Conservation (phyloP, 53 echinoderm and acorn worm species). For the Crossaster papposus region DNA sequence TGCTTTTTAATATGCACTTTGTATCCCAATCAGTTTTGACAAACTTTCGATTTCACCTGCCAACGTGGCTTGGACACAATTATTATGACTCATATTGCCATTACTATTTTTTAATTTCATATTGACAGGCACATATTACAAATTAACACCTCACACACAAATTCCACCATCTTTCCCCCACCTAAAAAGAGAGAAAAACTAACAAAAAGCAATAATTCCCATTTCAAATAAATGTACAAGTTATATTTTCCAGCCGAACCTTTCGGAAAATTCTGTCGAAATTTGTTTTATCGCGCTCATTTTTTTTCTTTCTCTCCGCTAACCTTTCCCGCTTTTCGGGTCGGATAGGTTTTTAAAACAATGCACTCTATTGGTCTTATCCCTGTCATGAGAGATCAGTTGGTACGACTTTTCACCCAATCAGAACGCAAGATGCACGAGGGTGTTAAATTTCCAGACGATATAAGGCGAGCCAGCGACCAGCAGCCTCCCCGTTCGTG, state of each 20-base stretch:
- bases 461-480: neutral
- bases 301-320: neutral
- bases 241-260: too few relatives aligned
- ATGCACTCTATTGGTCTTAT: neutral
- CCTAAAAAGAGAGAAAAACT: too few relatives aligned
- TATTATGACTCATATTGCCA: neutral
- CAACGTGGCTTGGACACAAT: neutral
- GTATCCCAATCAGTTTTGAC: neutral
- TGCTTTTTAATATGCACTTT: neutral
- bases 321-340: neutral
- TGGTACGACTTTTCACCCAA: neutral
- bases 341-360: neutral
- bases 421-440: neutral
- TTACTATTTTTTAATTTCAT: neutral
- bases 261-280: neutral
- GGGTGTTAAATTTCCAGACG: slow-evolving; percentile 12
- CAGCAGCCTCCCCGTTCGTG: neutral
- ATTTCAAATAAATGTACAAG: too few relatives aligned
- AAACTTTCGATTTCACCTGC: neutral
- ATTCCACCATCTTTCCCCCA: too few relatives aligned
- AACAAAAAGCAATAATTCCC: too few relatives aligned
- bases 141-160: too few relatives aligned
- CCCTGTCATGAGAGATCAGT: neutral
- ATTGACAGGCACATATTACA: neutral
- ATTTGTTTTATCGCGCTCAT: neutral